Conservation (phyloP, 2,797 vertebrate genomes). For the Potorous gilbertii region DNA sequence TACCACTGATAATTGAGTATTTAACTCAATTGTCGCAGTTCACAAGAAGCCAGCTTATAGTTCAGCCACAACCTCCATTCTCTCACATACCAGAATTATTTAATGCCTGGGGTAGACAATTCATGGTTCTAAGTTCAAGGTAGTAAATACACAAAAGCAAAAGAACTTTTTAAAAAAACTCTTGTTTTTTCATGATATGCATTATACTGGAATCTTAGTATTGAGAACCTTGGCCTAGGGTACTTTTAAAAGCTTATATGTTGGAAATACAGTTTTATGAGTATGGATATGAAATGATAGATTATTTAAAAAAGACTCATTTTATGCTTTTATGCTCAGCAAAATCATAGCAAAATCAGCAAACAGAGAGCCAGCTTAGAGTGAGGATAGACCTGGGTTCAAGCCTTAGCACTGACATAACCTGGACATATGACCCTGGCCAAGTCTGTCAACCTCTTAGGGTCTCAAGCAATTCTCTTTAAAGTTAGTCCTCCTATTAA, state of each 20-base stretch:
- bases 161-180: background rate
- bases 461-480: background rate
- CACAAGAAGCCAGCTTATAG: background rate
- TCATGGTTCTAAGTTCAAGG: background rate
- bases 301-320: background rate
- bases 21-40: background rate
- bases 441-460: background rate
- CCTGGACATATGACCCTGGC: background rate
- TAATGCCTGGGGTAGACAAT: background rate
- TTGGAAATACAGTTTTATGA: background rate
- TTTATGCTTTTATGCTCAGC: background rate
- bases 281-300: background rate
- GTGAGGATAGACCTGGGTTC: background rate
- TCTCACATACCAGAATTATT: background rate
- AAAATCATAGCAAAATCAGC: background rate
- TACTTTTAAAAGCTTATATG: background rate
- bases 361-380: background rate
- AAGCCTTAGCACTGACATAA: background rate
- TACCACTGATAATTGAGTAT: background rate
- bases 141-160: background rate
- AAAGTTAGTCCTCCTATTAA: background rate
- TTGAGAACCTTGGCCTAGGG: background rate
- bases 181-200: background rate
- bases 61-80: background rate
- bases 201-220: background rate